These are phyloP conservation scores for Apotomis turbidana DNA, from an alignment of 2,888 invertebrate species.

Conservation along the genomic window DNA sequence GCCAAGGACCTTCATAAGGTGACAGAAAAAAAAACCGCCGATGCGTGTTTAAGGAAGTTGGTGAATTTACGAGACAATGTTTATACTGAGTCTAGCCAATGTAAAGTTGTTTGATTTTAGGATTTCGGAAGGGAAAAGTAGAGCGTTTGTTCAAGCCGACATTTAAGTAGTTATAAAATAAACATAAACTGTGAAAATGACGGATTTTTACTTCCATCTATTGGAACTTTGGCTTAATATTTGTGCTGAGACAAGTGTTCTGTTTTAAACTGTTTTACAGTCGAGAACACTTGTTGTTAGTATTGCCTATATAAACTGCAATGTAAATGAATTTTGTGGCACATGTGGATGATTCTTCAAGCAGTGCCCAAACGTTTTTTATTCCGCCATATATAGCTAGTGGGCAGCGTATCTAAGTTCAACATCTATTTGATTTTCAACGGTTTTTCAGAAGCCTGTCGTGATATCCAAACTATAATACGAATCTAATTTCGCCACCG, in stretches of 20 bases:
- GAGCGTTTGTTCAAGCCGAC: conserved; percentile 28
- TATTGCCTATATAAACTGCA: too few species aligned
- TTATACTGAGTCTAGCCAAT: conserved; percentile 43
- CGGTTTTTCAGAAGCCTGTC: conserved; percentile 48
- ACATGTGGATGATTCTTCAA: too few species aligned
- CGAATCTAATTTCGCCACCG: conserved; percentile 81
- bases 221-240: neutral
- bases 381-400: neutral
- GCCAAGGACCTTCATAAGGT: conserved; percentile 56
- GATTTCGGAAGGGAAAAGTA: conserved; percentile 1
- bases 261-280: too few species aligned
- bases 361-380: neutral
- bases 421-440: conserved; percentile 50
- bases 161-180: neutral
- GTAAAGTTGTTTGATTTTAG: conserved; percentile 34
- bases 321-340: too few species aligned
- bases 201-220: too few species aligned
- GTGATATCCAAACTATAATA: conserved; percentile 63
- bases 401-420: conserved; percentile 32
- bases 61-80: conserved; percentile 57
- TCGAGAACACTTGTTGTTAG: too few species aligned
- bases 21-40: conserved; percentile 58
- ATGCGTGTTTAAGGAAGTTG: conserved; percentile 63
- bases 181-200: neutral
- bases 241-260: neutral